phyloP scores from a whole-genome alignment of 2,888 invertebrate genomes.

The Lottia gigantea region DNA sequence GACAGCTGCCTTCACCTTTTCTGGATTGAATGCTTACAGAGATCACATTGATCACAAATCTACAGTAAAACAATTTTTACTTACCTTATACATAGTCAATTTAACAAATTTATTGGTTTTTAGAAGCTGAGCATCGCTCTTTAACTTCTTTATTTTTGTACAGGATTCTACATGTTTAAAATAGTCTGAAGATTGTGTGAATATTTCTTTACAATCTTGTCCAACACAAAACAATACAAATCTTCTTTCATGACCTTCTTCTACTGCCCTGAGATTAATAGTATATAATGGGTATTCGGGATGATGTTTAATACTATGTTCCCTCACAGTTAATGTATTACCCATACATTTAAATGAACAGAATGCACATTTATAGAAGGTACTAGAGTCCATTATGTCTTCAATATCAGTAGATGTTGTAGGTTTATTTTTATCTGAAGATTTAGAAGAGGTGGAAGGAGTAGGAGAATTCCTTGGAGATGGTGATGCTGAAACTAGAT shows the following conservation, averaged over 20 bases:
- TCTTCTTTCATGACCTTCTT: background rate
- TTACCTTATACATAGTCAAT: background rate
- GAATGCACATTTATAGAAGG: background rate
- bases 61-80: background rate
- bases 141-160: background rate
- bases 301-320: background rate
- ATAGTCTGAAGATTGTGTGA: background rate
- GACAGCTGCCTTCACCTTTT: no score
- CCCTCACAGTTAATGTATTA: background rate
- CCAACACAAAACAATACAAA: conserved; percentile 8
- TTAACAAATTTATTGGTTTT: conserved; percentile 1
- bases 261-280: background rate
- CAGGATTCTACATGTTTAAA: conserved; percentile 3
- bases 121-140: background rate
- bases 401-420: no score
- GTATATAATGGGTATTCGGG: background rate
- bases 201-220: background rate
- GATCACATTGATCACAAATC: no score
- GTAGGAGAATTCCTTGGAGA: no score
- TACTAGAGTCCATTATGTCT: background rate
- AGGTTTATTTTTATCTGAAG: no score
- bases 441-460: no score
- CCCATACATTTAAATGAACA: conserved; percentile 3
- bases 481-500: no score
- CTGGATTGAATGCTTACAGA: no score